Conservation (phyloP, 1,140 invertebrate species). For the Papilio polytes region DNA sequence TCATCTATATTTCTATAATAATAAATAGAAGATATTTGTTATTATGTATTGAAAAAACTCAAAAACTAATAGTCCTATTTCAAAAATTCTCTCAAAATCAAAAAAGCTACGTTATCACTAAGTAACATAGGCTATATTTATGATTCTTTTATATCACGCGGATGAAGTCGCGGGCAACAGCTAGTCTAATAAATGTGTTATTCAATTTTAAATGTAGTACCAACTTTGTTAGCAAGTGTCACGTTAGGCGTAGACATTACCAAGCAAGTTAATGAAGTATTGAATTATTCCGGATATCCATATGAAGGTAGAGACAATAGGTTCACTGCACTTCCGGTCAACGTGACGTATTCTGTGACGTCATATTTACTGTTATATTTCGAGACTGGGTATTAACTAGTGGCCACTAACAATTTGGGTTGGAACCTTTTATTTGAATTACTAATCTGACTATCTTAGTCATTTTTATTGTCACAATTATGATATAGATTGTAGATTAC, state of each 20-base stretch:
- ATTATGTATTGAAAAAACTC: too few relatives aligned
- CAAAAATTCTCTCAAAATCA: too few relatives aligned
- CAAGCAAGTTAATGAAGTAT: slow-evolving; percentile 3
- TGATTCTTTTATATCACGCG: too few relatives aligned
- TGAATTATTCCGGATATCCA: slow-evolving; percentile 39
- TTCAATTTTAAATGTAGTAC: not conserved
- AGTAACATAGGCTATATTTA: too few relatives aligned
- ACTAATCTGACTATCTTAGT: not conserved
- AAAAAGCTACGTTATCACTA: too few relatives aligned
- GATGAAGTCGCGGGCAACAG: too few relatives aligned
- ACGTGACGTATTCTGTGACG: not conserved
- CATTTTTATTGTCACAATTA: not conserved
- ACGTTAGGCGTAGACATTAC: not conserved
- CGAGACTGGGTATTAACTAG: not conserved
- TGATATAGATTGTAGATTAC: too few relatives aligned
- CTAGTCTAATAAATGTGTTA: not conserved
- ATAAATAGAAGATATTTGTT: too few relatives aligned
- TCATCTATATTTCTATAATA: too few relatives aligned
- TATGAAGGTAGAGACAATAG: slow-evolving; percentile 21
- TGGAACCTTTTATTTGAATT: not conserved
- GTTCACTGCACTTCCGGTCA: slow-evolving; percentile 31
- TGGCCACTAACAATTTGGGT: not conserved
- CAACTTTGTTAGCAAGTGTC: not conserved
- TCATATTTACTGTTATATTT: slow-evolving; percentile 27
- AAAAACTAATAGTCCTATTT: too few relatives aligned